Conservation (phyloP, 2,797 vertebrate genomes). For the Eleutherodactylus coqui region DNA sequence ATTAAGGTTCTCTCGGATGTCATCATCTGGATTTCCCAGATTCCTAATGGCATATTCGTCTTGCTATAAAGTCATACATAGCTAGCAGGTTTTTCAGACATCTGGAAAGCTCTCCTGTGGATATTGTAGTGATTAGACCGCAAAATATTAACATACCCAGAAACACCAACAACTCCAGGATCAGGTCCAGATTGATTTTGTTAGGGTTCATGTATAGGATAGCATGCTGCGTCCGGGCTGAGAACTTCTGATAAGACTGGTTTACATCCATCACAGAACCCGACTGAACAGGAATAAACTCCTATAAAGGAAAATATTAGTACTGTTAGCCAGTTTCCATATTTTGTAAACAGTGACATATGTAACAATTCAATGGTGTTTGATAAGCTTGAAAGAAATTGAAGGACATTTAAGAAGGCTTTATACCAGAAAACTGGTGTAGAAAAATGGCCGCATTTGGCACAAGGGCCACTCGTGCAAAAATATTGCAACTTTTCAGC, state of each 20-base stretch:
- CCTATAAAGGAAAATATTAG: constrained; percentile 73
- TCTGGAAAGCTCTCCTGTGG: neutral
- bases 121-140: neutral
- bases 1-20: neutral
- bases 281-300: constrained; percentile 79
- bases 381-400: neutral
- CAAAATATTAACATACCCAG: constrained; percentile 78
- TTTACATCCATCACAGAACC: constrained; percentile 76
- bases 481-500: neutral
- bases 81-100: neutral
- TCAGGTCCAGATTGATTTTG: constrained; percentile 95
- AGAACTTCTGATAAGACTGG: constrained; percentile 86
- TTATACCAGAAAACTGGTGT: no score
- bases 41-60: neutral
- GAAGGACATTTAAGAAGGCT: no score
- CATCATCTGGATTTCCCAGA: neutral
- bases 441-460: no score
- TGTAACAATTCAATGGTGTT: neutral
- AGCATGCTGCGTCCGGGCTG: constrained; percentile 86
- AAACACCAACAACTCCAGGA: constrained; percentile 87
- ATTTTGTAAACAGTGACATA: neutral
- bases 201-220: constrained; percentile 93
- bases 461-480: no score
- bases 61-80: neutral
- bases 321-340: neutral